Base-by-base conservation (phyloP, 2,888 invertebrate genomes). In the Clunio marinus region DNA sequence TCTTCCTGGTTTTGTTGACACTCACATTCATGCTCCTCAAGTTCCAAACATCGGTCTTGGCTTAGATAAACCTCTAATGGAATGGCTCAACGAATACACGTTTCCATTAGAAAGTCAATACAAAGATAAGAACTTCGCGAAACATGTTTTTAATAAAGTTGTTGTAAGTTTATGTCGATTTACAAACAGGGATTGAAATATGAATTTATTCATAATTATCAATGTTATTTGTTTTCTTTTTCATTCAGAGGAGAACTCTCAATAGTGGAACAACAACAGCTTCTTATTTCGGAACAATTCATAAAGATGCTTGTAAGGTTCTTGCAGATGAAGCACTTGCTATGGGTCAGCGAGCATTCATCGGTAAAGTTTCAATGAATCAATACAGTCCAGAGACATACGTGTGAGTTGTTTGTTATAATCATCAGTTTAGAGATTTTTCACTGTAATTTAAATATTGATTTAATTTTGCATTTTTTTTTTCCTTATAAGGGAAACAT, bases 21-120 rank as follows among this genome's bases (percentile, higher is more conserved):
- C 91, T 22, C 96, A 96, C 75, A 89, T 91, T 8, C 95, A 96
- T 80, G 93, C 93, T 0, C 88, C 92, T 0, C 95, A 96, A 78
- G 89, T 89, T 73, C 90, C 92, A 0, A 94, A 95, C 78, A 81
- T 87, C 69, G 95, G 94, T 0, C 78, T 92, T 10, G 94, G 93
- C 0, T 82, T 92, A 71, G 92, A 93, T 75, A 83, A 85, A 72
- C 85, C 88, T 0, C 80, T 96, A 41, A 76, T 95, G 7, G 88
- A 93, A 59, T 96, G 96, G 96, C 80, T 96, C 5, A 83, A 88
- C 24, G 83, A 81, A 3, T 94, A 94, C 75, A 96, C 94, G 1
- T 95, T 90, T 75, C 93, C 93, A 0, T 77, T 91, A 59, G 95
- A 96, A 76, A 83, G 83, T 10, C 83, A 84, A 74, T 95, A 88